phyloP scores from a whole-genome alignment of 2,888 invertebrate species.

The Drosophila parthenogenetica region DNA sequence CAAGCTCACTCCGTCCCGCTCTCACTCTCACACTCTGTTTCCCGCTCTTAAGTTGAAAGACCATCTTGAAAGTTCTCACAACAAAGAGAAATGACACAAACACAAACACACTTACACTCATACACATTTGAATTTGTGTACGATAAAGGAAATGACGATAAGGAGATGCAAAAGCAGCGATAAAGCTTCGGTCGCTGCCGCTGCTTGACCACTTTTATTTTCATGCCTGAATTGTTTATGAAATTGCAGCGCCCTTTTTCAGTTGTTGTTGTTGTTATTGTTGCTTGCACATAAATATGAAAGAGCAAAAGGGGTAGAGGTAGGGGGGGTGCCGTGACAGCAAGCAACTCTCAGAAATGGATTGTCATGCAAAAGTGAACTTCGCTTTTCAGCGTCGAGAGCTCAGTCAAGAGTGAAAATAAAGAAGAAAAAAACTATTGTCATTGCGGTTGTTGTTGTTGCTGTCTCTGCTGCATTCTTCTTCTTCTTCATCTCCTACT shows the following conservation, averaged over 20 bases:
- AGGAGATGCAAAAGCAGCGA: slow-evolving; percentile 55
- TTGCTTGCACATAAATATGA: slow-evolving; percentile 13
- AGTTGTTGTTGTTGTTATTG: neutral
- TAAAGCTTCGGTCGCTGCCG: slow-evolving; percentile 25
- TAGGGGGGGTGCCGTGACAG: neutral
- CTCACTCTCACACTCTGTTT: neutral
- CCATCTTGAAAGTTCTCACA: slow-evolving; percentile 50
- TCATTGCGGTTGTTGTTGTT: slow-evolving; percentile 49
- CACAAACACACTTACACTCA: slow-evolving; percentile 1
- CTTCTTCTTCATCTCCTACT: neutral
- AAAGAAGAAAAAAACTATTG: slow-evolving; percentile 58
- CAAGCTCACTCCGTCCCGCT: slow-evolving; percentile 1
- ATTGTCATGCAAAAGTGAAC: slow-evolving; percentile 79
- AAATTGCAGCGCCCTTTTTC: slow-evolving; percentile 54
- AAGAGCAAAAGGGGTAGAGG: slow-evolving; percentile 1
- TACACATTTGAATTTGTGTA: slow-evolving; percentile 7
- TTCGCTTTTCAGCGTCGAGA: slow-evolving; percentile 61
- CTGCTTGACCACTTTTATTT: slow-evolving; percentile 77
- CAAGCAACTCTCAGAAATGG: slow-evolving; percentile 56
- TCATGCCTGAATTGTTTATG: slow-evolving; percentile 77
- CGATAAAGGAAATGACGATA: slow-evolving; percentile 46
- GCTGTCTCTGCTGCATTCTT: slow-evolving; percentile 27
- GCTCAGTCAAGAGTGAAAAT: slow-evolving; percentile 68
- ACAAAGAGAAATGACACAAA: slow-evolving; percentile 32
- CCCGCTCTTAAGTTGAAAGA: neutral